Conservation (phyloP, 2,888 invertebrate genomes). For the Drosophila paucipuncta region DNA sequence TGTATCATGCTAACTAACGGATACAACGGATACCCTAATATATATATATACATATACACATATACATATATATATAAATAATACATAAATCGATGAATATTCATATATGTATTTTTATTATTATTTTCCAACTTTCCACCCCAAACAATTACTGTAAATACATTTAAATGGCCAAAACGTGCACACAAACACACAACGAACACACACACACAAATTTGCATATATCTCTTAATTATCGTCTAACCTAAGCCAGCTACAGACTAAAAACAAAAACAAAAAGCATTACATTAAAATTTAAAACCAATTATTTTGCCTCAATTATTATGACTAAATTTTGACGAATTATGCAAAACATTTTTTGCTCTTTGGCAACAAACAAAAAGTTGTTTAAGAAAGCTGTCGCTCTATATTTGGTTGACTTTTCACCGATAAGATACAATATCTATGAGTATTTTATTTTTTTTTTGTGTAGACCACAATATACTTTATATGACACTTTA, state of each 20-base stretch:
- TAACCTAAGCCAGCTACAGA: slow-evolving; percentile 54
- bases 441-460: not conserved
- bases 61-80: slow-evolving; percentile 11
- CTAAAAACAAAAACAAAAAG: slow-evolving; percentile 32
- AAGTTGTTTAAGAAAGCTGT: not conserved
- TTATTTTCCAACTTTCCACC: slow-evolving; percentile 36
- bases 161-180: slow-evolving; percentile 46
- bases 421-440: slow-evolving; percentile 23
- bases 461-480: not conserved
- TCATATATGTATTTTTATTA: slow-evolving; percentile 28
- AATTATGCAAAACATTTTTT: not conserved
- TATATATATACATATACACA: slow-evolving; percentile 17
- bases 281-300: slow-evolving; percentile 52
- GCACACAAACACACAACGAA: slow-evolving; percentile 28
- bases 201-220: slow-evolving; percentile 11
- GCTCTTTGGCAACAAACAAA: not conserved
- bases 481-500: slow-evolving; percentile 7
- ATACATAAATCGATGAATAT: slow-evolving; percentile 25
- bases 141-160: slow-evolving; percentile 63
- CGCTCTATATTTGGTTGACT: not conserved
- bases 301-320: slow-evolving; percentile 12
- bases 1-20: slow-evolving; percentile 59
- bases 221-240: slow-evolving; percentile 42
- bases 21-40: slow-evolving; percentile 52
- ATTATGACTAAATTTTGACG: slow-evolving; percentile 1